Percentiles rank a stretch among this genome's conserved stretches.
These are phyloP conservation scores for Agelaius phoeniceus DNA, from an alignment of 2,113 vertebrate species.

Conservation along the genomic window DNA sequence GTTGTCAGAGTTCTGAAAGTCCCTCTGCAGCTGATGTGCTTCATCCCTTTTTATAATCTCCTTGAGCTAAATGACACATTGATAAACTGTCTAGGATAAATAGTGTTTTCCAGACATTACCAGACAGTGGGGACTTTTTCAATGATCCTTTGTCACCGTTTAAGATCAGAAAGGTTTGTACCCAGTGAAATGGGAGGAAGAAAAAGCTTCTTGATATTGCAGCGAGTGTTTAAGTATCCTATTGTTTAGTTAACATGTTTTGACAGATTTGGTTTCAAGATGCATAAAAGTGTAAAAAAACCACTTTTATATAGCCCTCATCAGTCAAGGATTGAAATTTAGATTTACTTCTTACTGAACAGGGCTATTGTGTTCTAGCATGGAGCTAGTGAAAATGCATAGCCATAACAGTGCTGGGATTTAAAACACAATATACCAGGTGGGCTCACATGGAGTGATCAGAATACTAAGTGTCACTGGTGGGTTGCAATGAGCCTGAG, in stretches of 20 bases:
- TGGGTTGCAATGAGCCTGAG: neutral
- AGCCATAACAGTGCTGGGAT: neutral
- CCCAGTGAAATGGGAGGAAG: neutral
- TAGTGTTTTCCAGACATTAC: neutral
- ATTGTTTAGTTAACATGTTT: slow-evolving; percentile 28
- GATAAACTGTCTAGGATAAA: slow-evolving; percentile 31
- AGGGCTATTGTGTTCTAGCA: neutral
- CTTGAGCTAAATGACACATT: slow-evolving; percentile 19
- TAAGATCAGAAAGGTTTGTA: slow-evolving; percentile 48
- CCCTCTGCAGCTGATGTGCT: neutral
- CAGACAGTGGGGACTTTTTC: slow-evolving; percentile 24
- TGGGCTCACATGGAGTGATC: neutral
- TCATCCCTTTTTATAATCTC: slow-evolving; percentile 17
- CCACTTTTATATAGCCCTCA: neutral
- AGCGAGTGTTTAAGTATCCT: neutral
- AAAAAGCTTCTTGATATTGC: slow-evolving; percentile 38
- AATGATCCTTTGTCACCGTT: neutral
- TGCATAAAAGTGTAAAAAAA: neutral
- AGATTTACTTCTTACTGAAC: slow-evolving; percentile 25
- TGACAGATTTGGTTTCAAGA: slow-evolving; percentile 35
- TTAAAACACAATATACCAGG: slow-evolving; percentile 16
- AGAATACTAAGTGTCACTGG: neutral
- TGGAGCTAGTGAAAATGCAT: neutral
- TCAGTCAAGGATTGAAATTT: neutral
- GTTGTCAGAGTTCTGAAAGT: neutral